Conservation (phyloP, 2,888 invertebrate genomes). For the Calameuta pallipes region DNA sequence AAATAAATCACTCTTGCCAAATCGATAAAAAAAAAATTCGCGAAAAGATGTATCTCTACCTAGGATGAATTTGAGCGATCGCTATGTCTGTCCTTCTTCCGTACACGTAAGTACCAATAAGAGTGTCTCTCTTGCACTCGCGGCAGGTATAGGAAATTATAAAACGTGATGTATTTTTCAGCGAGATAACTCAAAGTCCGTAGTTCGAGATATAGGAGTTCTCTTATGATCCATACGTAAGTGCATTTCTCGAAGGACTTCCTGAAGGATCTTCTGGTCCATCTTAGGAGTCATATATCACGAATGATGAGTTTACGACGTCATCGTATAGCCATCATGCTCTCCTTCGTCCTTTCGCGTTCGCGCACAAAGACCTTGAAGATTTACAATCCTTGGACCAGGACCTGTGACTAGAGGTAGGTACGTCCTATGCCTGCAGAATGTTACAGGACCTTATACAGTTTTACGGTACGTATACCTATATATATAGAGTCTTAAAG, state of each 20-base stretch:
- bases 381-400: constrained; percentile 41
- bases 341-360: constrained; percentile 47
- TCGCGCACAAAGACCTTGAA: constrained; percentile 28
- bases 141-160: too few species aligned
- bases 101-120: neutral
- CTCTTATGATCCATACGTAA: neutral
- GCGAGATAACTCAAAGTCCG: neutral
- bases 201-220: neutral
- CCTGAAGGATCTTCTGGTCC: neutral
- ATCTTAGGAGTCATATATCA: constrained; percentile 37
- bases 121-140: too few species aligned
- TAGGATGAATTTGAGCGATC: too few species aligned
- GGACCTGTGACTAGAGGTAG: neutral
- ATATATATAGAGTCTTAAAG: neutral
- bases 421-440: neutral
- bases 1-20: too few species aligned
- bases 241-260: neutral
- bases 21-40: neutral
- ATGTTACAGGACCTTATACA: neutral
- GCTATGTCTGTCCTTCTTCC: neutral
- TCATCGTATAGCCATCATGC: constrained; percentile 51
- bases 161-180: too few species aligned
- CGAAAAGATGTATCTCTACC: too few species aligned
- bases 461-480: neutral
- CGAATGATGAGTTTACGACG: constrained; percentile 54